Conservation (phyloP, 2,797 vertebrate species). For the Paguma larvata region DNA sequence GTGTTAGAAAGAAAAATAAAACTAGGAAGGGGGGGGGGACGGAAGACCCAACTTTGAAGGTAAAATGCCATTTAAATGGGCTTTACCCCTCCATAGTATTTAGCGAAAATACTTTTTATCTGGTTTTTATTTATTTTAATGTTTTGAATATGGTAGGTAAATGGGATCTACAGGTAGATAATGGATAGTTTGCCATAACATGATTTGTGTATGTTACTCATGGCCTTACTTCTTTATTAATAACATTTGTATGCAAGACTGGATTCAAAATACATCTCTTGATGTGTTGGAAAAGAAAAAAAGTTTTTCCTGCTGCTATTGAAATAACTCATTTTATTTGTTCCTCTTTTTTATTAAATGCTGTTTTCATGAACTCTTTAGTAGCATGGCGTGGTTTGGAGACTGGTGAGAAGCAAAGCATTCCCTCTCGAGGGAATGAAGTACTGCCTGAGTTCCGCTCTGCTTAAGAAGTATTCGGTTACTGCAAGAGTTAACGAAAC, state of each 20-base stretch:
- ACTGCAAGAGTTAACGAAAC: background rate
- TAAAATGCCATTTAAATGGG: background rate
- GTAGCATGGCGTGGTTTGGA: background rate
- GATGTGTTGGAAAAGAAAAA: background rate
- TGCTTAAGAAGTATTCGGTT: background rate
- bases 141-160: background rate
- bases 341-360: background rate
- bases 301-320: background rate
- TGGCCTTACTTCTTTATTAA: background rate
- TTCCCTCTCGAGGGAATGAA: background rate
- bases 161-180: background rate
- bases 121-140: background rate
- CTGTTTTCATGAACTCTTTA: background rate
- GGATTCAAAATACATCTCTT: background rate
- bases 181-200: background rate
- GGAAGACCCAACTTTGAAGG: background rate
- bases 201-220: background rate
- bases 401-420: background rate
- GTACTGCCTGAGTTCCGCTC: background rate
- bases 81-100: background rate
- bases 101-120: background rate
- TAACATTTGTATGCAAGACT: background rate
- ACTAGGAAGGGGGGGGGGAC: accelerated
- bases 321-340: conserved; percentile 19
- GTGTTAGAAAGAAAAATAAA: background rate